Evolutionary conservation across 2,113 vertebrate species (phyloP).

Genomic region (Neotoma lepida): DNA sequence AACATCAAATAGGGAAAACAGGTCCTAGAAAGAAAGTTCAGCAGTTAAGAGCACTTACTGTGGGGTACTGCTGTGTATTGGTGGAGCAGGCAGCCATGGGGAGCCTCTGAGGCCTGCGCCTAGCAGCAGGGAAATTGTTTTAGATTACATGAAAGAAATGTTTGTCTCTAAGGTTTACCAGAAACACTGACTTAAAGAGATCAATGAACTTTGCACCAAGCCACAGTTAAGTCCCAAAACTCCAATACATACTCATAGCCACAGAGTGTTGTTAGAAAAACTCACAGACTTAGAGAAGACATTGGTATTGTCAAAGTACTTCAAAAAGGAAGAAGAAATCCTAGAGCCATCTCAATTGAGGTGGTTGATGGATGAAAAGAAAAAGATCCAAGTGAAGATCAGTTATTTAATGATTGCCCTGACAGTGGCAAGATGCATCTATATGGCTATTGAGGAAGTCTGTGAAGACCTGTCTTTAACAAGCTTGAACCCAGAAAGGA

Average conservation of each 20-base stretch:
- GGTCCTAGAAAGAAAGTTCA: not conserved
- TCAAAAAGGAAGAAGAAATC: not conserved
- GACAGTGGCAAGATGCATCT: slow-evolving; percentile 88
- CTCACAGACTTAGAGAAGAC: not conserved
- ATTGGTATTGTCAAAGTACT: not conserved
- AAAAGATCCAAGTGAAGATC: slow-evolving; percentile 89
- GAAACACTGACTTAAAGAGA: slow-evolving; percentile 59
- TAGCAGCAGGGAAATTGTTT: slow-evolving; percentile 65
- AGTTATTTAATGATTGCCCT: slow-evolving; percentile 91
- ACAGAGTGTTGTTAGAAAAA: not conserved
- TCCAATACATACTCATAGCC: slow-evolving; percentile 37
- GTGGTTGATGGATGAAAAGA: slow-evolving; percentile 90
- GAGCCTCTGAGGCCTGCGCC: not conserved
- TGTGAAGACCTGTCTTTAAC: not conserved
- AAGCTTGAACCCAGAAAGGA: not conserved
- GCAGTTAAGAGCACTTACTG: not conserved
- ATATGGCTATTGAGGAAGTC: slow-evolving; percentile 86
- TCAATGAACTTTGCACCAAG: slow-evolving; percentile 81
- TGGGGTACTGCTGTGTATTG: not conserved
- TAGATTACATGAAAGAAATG: slow-evolving; percentile 75
- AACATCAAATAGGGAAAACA: not conserved
- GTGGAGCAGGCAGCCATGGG: not conserved
- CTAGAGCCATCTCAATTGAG: slow-evolving; percentile 78
- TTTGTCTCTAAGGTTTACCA: slow-evolving; percentile 58
- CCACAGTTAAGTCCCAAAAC: slow-evolving; percentile 70